Base-by-base conservation (phyloP, 2,797 vertebrate genomes). In the Galaxias olidus region DNA sequence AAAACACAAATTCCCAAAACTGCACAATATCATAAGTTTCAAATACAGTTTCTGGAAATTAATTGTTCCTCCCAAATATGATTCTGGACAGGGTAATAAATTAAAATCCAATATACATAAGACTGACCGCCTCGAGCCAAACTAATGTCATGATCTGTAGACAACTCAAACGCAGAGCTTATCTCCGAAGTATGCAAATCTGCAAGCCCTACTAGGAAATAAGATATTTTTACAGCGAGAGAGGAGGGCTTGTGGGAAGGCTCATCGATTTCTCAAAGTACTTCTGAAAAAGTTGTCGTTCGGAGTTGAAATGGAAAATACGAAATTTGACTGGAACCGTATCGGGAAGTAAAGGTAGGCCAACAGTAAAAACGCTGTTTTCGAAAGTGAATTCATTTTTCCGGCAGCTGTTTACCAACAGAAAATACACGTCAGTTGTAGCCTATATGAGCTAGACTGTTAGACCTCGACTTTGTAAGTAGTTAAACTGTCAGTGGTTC, bases 181-280 rank as follows among this genome's bases (percentile, higher is more conserved):
- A 47, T 75, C 72, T 67, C 20, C 11, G 65, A 44, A 62, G 8
- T 68, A 85, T 82, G 80, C 84, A 84, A 79, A 84, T 83, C 0
- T 19, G 14, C 51, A 49, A 49, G 58, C 65, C 46, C 53, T 8
- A 49, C 4, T 61, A 53, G 8, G 13, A 14, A 69, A 57, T 66
- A 66, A 58, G 59, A 49, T n/a, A n/a, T n/a, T 9, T n/a, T n/a
- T 15, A 44, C 9, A 49, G 48, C 10, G 75, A 67, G 82, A 85
- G 86, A 83, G 87, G 82, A 0, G 81, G 30, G 30, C 30, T 30
- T 13, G 8, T 1, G 14, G 51, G 65, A 61, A 67, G 60, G 10
- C 41, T 47, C 15, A 55, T 17, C 11, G 12, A 17, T 66, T 4
- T 53, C 50, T 4, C 1, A 11, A 14, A 45, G 47, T 56, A 56